phyloP scores from a whole-genome alignment of 1,140 invertebrate species.

The Calliphora vicina region DNA sequence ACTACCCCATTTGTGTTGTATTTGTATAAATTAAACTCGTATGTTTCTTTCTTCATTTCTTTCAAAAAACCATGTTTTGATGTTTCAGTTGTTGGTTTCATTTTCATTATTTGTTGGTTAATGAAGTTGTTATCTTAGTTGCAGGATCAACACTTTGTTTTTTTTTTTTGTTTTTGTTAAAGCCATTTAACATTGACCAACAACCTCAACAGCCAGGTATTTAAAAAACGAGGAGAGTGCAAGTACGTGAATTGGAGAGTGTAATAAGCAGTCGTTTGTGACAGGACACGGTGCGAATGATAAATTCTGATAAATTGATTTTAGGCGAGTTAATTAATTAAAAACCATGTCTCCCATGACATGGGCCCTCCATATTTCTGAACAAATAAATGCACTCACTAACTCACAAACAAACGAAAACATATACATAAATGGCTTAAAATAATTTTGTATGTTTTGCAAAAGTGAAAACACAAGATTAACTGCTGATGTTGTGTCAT shows the following conservation, averaged over 20 bases:
- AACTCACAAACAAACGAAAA: not conserved
- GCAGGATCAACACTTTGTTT: conserved; percentile 39
- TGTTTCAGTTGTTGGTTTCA: conserved; percentile 29
- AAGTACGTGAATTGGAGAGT: not conserved
- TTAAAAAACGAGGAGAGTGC: too few species aligned
- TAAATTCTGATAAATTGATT: conserved; percentile 42
- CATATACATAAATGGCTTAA: not conserved
- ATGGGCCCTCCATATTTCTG: not conserved
- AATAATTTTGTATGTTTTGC: not conserved
- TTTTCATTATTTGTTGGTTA: conserved; percentile 36
- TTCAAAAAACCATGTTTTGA: not conserved
- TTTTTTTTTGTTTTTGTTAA: too few species aligned
- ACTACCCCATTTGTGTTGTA: not conserved
- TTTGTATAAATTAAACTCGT: not conserved
- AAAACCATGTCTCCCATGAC: conserved; percentile 27
- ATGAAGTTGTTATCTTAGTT: conserved; percentile 39
- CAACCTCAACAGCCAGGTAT: not conserved
- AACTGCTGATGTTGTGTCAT: conserved; percentile 22
- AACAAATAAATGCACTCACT: not conserved
- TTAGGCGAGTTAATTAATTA: conserved; percentile 38
- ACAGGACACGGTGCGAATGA: conserved; percentile 40
- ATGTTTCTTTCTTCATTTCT: not conserved
- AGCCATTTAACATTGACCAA: not conserved
- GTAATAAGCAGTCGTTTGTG: conserved; percentile 30
- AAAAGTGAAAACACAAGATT: conserved; percentile 18